Evolutionary conservation across 2,797 vertebrate species (phyloP), one percentile per base, ranked within the genome.

Genomic region (Chanos chanos): DNA sequence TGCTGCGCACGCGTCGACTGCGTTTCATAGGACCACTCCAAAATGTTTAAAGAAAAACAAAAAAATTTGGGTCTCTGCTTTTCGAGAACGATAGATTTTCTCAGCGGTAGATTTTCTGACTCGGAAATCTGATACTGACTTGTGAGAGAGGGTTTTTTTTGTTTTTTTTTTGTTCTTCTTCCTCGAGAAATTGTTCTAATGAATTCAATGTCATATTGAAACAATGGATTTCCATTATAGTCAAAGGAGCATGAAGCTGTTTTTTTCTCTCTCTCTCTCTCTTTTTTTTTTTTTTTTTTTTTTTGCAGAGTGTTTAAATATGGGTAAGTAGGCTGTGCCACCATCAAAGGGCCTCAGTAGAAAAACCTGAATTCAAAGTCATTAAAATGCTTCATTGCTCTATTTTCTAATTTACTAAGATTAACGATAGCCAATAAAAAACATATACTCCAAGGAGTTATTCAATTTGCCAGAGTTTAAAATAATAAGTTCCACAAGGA

Each of bases 401-500:
- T 74, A 73, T 85, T 88, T 86, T 84, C 72, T 77, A 83, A 86
- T 86, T 84, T 81, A 81, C 74, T 62, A 72, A 84, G 77, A 85
- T 83, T 83, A 86, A 85, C 80, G 79, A 81, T 77, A 80, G 77
- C 62, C 66, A 44, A 77, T 74, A 75, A 78, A 83, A 82, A 81
- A 81, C 76, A 76, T 68, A 73, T 77, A 80, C 80, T 85, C 85
- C 45, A 73, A 81, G 81, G 84, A 77, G 21, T 80, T 78, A 69
- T 81, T 84, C 81, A 73, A 85, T 87, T 85, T 81, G 60, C 66
- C 36, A 25, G 60, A 69, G 76, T 86, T 76, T 78, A 80, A 78
- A 80, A 79, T 76, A 85, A 79, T 76, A 68, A 50, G 63, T 68
- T 81, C 64, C 63, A 75, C 44, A 61, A 55, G 59, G 66, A 75